These are phyloP conservation scores for Pterois miles DNA, from an alignment of 2,797 vertebrate species.

Conservation along the genomic window DNA sequence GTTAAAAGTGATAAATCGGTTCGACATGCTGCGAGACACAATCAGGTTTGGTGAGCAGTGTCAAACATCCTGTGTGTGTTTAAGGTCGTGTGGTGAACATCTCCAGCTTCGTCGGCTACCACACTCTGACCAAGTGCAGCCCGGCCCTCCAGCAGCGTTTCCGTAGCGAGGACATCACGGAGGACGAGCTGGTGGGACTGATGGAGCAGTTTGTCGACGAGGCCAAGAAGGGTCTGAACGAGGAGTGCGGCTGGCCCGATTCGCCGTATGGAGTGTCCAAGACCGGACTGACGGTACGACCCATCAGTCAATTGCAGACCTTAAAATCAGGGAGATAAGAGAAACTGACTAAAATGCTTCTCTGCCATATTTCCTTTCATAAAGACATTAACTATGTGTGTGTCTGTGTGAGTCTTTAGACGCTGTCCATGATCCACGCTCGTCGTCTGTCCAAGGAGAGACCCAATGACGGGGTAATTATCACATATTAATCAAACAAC, in stretches of 20 bases:
- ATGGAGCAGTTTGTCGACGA: constrained; percentile 90
- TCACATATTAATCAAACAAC: not conserved
- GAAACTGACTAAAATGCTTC: not conserved
- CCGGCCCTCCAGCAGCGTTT: constrained; percentile 87
- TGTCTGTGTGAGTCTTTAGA: constrained; percentile 44
- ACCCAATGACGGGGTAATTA: constrained; percentile 75
- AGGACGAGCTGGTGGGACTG: constrained; percentile 88
- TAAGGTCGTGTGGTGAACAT: constrained; percentile 93
- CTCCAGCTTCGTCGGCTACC: constrained; percentile 81
- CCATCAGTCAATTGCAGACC: not conserved
- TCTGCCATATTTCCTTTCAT: not conserved
- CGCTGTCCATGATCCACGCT: constrained; percentile 90
- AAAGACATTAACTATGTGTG: not conserved
- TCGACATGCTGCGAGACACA: not conserved
- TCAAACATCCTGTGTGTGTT: not conserved
- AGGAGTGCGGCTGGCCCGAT: constrained; percentile 88
- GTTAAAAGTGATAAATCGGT: not conserved
- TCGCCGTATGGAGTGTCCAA: constrained; percentile 92
- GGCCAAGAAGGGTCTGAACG: constrained; percentile 80
- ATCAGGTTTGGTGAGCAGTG: not conserved
- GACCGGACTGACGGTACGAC: constrained; percentile 87
- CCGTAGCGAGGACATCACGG: constrained; percentile 86
- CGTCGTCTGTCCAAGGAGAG: constrained; percentile 82
- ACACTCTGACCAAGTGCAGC: constrained; percentile 83
- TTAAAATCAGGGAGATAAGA: not conserved